phyloP scores from a whole-genome alignment of 2,113 vertebrate species.

The Crotalus horridus region DNA sequence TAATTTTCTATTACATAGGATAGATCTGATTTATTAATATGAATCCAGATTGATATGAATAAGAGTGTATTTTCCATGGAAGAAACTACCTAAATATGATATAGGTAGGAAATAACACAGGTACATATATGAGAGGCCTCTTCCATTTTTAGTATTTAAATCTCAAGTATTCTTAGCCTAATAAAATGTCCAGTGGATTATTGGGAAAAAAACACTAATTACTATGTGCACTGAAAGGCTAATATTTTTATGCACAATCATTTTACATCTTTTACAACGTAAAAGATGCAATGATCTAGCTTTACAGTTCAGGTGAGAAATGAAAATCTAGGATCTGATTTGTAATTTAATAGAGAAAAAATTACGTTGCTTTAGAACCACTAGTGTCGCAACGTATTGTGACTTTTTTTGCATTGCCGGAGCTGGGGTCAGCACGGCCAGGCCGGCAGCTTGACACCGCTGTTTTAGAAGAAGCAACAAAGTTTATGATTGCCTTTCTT shows the following conservation, averaged over 20 bases:
- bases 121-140: neutral
- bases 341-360: conserved; percentile 8
- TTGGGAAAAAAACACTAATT: neutral
- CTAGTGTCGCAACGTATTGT: no score
- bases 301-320: conserved; percentile 22
- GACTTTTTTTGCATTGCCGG: no score
- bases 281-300: neutral
- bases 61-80: neutral
- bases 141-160: no score
- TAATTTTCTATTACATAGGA: neutral
- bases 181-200: neutral
- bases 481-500: conserved; percentile 12
- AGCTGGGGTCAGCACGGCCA: no score
- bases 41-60: neutral
- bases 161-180: neutral
- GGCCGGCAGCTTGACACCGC: no score
- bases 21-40: neutral
- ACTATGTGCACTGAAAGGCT: neutral
- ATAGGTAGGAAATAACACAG: neutral
- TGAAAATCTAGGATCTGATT: neutral
- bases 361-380: neutral
- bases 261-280: neutral
- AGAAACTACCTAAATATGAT: neutral
- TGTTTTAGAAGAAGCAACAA: neutral
- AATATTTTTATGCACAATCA: neutral